Evolutionary conservation across 2,888 invertebrate species (phyloP), one percentile per base, ranked within the genome.

Genomic region (Bombylius major): DNA sequence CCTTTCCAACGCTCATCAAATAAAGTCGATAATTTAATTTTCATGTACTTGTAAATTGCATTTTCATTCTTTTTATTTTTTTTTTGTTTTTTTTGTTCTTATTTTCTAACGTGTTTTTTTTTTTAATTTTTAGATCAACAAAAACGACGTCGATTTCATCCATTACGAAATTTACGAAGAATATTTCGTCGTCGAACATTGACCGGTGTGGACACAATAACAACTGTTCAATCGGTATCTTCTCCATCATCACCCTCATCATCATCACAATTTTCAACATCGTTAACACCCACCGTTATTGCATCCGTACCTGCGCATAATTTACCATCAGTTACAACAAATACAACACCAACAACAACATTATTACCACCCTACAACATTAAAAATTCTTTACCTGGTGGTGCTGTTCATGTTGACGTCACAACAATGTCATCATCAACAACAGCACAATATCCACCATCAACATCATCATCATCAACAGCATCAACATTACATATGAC

Each of bases 111-210:
- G 23, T 23, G 50, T 53, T 58, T 54, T 36, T 46, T 47, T 55
- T 52, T 39, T 52, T 36, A 36, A 8, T 59, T 62, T 23, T 1
- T 54, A 73, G 73, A 73, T 57, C 70, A 69, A 64, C 70, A 72
- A 59, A 72, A 73, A 63, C 68, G 74, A 39, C 69, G 73, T 50
- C 68, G 73, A 57, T 74, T 73, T 62, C 71, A 73, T 66, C 74
- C 74, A 47, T 64, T 74, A 46, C 69, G 73, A 47, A 74, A 74
- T 65, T 63, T 74, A 53, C 70, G 73, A 6, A 71, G 73, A 47
- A 73, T 74, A 58, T 74, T 74, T 61, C 72, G 73, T 2, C 69
- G 73, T 50, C 70, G 74, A 56, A 72, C 74, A 9, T 67, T 73
- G 58, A 72, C 70, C 50, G 70, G 66, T 58, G 66, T 65, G 8